A percentile compares a stretch with the other conserved stretches of the same genome.
Conservation (phyloP, 2,113 vertebrate genomes). For the Notothenia rossii region DNA sequence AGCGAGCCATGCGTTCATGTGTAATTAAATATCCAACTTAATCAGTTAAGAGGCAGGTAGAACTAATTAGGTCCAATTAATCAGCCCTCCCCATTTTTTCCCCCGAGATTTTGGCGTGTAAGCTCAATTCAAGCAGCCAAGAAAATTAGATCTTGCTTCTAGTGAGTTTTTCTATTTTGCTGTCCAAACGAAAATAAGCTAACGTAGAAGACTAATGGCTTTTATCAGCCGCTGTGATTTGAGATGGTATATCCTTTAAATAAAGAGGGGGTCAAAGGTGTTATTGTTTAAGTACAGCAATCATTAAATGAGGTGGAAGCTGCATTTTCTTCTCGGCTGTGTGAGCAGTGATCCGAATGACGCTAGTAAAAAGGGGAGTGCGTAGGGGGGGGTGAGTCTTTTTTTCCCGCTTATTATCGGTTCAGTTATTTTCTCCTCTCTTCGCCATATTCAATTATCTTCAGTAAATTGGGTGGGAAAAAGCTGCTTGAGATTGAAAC, state of each 20-base stretch:
- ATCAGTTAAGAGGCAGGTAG: constrained; percentile 45
- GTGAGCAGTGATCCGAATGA: constrained; percentile 28
- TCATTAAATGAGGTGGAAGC: constrained; percentile 66
- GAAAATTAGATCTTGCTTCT: constrained; percentile 6
- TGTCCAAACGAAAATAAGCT: constrained; percentile 16
- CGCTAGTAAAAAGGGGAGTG: background rate
- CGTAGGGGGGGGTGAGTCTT: background rate
- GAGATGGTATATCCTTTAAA: constrained; percentile 59
- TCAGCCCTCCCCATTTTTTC: constrained; percentile 41
- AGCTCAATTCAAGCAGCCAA: constrained; percentile 31
- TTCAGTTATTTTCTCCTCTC: constrained; percentile 17
- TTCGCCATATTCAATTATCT: constrained; percentile 51
- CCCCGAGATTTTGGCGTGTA: constrained; percentile 26
- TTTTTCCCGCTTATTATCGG: constrained; percentile 1
- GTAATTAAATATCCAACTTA: constrained; percentile 67
- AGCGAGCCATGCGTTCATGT: constrained; percentile 31
- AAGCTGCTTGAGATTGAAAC: background rate
- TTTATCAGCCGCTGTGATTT: constrained; percentile 57
- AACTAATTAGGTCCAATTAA: constrained; percentile 64
- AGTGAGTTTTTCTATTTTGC: constrained; percentile 51
- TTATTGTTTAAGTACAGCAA: constrained; percentile 52
- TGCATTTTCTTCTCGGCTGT: constrained; percentile 18
- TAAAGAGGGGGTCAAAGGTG: constrained; percentile 55
- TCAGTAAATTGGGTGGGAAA: constrained; percentile 47
- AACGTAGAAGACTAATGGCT: constrained; percentile 66